Evolutionary conservation across 2,113 vertebrate species (phyloP).

Genomic region (Orientallactaga bullata): DNA sequence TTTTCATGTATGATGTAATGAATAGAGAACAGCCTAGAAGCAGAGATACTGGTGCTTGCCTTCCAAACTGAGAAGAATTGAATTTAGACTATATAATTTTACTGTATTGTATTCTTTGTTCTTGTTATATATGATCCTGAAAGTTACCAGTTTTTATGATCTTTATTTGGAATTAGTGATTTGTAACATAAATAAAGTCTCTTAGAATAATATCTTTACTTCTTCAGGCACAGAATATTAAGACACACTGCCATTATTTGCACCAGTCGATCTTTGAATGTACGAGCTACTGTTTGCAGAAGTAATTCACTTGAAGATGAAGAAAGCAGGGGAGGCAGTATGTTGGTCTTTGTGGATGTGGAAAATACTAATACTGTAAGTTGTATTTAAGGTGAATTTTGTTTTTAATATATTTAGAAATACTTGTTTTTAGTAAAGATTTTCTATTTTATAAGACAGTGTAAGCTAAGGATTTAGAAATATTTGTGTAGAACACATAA

Average conservation of each 20-base stretch:
- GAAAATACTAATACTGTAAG: slow-evolving; percentile 97
- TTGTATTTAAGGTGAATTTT: slow-evolving; percentile 63
- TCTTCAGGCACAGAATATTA: slow-evolving; percentile 94
- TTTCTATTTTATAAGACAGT: background rate
- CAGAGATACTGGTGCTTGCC: background rate
- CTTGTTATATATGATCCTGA: slow-evolving; percentile 4
- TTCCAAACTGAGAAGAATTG: slow-evolving; percentile 36
- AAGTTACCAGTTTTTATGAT: slow-evolving; percentile 44
- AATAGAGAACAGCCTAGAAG: background rate
- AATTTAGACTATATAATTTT: slow-evolving; percentile 9
- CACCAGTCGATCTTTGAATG: slow-evolving; percentile 95
- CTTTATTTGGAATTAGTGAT: slow-evolving; percentile 64
- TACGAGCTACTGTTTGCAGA: slow-evolving; percentile 92
- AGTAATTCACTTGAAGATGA: slow-evolving; percentile 93
- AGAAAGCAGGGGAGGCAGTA: slow-evolving; percentile 88
- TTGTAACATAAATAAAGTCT: background rate
- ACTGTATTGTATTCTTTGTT: slow-evolving; percentile 19
- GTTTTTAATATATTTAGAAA: slow-evolving; percentile 47
- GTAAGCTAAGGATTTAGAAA: slow-evolving; percentile 43
- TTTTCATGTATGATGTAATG: background rate
- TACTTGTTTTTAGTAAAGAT: slow-evolving; percentile 8
- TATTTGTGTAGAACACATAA: slow-evolving; percentile 12
- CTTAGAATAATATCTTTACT: slow-evolving; percentile 52
- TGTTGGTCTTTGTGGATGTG: slow-evolving; percentile 96
- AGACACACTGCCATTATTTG: slow-evolving; percentile 98